These are phyloP conservation scores for Alligator sinensis DNA, from an alignment of 2,113 vertebrate species.

Conservation along the genomic window DNA sequence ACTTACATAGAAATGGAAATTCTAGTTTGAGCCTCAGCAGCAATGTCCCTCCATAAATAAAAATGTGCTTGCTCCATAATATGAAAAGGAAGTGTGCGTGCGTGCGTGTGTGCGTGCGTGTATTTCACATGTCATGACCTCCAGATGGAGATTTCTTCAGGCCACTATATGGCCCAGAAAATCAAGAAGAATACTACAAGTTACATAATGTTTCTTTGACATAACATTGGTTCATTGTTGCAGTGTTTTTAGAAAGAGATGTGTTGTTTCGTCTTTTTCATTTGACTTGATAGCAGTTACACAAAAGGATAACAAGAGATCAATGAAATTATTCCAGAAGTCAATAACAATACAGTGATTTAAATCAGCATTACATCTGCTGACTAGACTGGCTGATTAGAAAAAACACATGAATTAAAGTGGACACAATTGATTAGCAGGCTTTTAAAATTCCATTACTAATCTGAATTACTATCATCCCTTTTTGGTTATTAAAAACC, in stretches of 20 bases:
- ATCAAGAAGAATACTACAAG: rapidly evolving
- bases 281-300: not conserved
- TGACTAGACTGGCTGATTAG: not conserved
- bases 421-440: not conserved
- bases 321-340: not conserved
- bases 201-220: not conserved
- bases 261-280: not conserved
- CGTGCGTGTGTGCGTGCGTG: rapidly evolving
- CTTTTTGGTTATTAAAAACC: not conserved
- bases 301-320: not conserved
- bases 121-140: not conserved
- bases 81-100: rapidly evolving
- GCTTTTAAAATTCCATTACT: not conserved
- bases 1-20: rapidly evolving
- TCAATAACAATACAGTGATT: not conserved
- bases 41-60: not conserved
- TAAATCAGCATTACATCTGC: not conserved
- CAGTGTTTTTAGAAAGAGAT: not conserved
- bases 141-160: slow-evolving; percentile 35
- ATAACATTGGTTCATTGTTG: not conserved
- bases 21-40: rapidly evolving
- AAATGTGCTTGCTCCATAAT: rapidly evolving
- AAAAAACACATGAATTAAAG: not conserved
- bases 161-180: slow-evolving; percentile 31
- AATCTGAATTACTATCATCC: not conserved